Evolutionary conservation across 1,140 invertebrate species (phyloP).

Genomic region (Calliopsis andreniformis): DNA sequence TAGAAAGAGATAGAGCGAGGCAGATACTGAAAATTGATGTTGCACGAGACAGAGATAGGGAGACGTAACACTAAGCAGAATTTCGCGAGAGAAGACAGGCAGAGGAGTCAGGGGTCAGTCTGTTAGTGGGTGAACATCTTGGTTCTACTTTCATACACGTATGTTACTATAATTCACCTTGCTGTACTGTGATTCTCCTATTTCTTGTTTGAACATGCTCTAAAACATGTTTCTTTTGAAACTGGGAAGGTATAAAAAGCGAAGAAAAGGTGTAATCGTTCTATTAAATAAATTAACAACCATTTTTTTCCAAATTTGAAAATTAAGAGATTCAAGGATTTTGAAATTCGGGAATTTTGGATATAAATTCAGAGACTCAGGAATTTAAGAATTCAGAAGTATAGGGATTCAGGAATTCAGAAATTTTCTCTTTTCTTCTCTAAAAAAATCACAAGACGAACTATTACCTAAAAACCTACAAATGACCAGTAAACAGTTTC

Average conservation of each 20-base stretch:
- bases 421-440: no score
- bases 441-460: no score
- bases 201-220: neutral
- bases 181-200: no score
- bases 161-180: neutral
- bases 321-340: no score
- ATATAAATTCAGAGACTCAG: no score
- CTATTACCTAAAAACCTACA: no score
- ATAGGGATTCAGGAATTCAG: no score
- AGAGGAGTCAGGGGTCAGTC: slow-evolving; percentile 69
- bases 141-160: slow-evolving; percentile 69
- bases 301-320: no score
- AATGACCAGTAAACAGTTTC: no score
- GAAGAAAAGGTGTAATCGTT: neutral
- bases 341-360: no score
- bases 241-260: no score
- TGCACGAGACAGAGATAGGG: slow-evolving; percentile 9
- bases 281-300: neutral
- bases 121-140: slow-evolving; percentile 70
- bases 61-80: neutral
- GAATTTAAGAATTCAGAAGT: no score
- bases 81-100: slow-evolving; percentile 33
- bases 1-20: slow-evolving; percentile 40
- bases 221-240: neutral
- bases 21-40: slow-evolving; percentile 32